Conservation (phyloP, 2,888 invertebrate genomes). For the Machimus atricapillus region DNA sequence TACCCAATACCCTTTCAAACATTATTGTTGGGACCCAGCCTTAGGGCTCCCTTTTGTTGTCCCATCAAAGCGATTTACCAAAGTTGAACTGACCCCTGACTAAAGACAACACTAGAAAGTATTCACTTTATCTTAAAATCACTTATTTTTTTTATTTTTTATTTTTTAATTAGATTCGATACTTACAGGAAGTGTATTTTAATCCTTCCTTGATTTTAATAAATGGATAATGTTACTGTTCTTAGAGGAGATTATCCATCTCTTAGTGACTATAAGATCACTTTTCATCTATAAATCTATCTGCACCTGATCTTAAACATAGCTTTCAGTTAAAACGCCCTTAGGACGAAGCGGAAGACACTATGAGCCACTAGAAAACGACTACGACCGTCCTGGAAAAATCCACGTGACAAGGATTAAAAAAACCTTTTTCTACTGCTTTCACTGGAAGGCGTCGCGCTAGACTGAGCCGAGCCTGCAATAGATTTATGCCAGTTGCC, state of each 20-base stretch:
- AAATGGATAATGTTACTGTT: not conserved
- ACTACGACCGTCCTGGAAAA: not conserved
- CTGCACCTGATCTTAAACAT: not conserved
- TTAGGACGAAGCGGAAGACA: not conserved
- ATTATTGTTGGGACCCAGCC: not conserved
- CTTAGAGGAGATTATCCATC: not conserved
- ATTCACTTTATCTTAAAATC: not conserved
- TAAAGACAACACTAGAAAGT: not conserved
- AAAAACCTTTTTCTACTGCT: not conserved
- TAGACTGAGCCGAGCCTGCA: slow-evolving; percentile 36
- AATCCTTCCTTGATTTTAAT: not conserved
- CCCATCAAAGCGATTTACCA: not conserved
- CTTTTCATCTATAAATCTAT: not conserved
- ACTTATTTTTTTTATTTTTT: not conserved
- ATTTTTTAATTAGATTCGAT: not conserved
- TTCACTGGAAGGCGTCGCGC: slow-evolving; percentile 44
- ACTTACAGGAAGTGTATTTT: slow-evolving; percentile 4
- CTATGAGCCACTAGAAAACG: not conserved
- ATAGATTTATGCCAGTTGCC: slow-evolving; percentile 3
- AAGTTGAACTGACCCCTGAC: not conserved
- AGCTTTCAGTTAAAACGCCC: not conserved
- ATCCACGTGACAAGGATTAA: not conserved
- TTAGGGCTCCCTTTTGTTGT: not conserved
- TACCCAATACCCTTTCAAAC: not conserved
- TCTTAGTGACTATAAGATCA: not conserved